Percentiles rank a stretch among this genome's conserved stretches.
These are phyloP conservation scores for Hystrix cristata DNA, from an alignment of 2,113 vertebrate genomes.

Conservation along the genomic window DNA sequence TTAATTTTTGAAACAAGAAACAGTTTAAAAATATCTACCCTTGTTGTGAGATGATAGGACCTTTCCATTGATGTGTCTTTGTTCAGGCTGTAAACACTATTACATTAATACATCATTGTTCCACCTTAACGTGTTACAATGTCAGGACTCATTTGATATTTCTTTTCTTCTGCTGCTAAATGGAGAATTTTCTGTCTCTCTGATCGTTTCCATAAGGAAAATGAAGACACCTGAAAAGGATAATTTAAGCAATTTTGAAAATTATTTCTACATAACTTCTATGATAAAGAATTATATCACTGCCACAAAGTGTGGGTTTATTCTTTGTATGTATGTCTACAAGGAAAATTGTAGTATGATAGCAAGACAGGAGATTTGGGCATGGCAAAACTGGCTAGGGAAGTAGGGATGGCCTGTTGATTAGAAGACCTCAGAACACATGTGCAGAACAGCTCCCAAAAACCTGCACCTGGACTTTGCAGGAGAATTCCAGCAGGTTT, in stretches of 20 bases:
- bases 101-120: not conserved
- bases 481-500: not conserved
- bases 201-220: conserved; percentile 42
- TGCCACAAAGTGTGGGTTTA: not conserved
- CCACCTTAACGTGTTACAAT: not conserved
- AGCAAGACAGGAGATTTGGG: not conserved
- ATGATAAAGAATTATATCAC: not conserved
- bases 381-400: not conserved
- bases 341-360: not conserved
- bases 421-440: not conserved
- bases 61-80: not conserved
- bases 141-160: not conserved
- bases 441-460: not conserved
- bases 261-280: not conserved
- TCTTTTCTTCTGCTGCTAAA: conserved; percentile 30
- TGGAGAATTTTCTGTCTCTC: not conserved
- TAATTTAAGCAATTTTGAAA: not conserved
- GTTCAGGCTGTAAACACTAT: not conserved
- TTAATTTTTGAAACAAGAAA: conserved; percentile 19
- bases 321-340: not conserved
- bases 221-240: not conserved
- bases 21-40: not conserved
- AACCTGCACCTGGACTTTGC: not conserved
- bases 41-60: not conserved
- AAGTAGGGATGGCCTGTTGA: not conserved